Evolutionary conservation across 2,113 vertebrate genomes (phyloP), one percentile per base, ranked within the genome.

Genomic region (Lota lota): DNA sequence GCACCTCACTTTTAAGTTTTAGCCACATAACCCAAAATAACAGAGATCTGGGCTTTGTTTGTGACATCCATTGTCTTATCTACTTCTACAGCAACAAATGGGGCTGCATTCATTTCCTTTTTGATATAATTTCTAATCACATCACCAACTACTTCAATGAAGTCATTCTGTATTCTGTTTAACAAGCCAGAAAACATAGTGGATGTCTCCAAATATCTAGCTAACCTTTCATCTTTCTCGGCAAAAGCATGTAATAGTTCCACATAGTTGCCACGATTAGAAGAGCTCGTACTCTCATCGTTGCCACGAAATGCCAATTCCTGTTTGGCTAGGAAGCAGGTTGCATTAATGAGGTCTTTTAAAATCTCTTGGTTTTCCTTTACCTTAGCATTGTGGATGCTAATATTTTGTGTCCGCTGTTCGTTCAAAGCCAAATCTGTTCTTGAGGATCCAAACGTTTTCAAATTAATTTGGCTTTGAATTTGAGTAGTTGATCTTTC

Each of bases 61-160:
- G 68, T 76, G 57, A 59, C 36, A 61, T 66, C 74, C 3, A 68
- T 61, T 56, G 74, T 71, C 63, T 70, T 63, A 22, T 67, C 69
- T 51, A 74, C 66, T 59, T 66, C 69, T 4, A 74, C 73, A 18
- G 66, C 61, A 47, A 74, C 66, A 64, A 69, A 69, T 22, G 28
- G 61, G 61, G 73, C 61, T 50, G 61, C 73, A 57, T 57, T 68
- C 33, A 64, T 50, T 61, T 77, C 66, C 24, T 4, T 14, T 68
- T 64, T 58, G 12, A 73, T 77, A 53, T 73, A 20, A 64, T 66
- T 76, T 62, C 54, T 15, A 5, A 75, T 47, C 5, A 75, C 68
- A 74, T 76, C 74, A 66, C 28, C 16, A 10, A 76, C 22, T 66
- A 63, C 74, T 70, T 76, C 67, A 15, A 76, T 76, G 64, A 75